Base-by-base conservation (phyloP, 2,888 invertebrate species). In the Chydorus sphaericus region DNA sequence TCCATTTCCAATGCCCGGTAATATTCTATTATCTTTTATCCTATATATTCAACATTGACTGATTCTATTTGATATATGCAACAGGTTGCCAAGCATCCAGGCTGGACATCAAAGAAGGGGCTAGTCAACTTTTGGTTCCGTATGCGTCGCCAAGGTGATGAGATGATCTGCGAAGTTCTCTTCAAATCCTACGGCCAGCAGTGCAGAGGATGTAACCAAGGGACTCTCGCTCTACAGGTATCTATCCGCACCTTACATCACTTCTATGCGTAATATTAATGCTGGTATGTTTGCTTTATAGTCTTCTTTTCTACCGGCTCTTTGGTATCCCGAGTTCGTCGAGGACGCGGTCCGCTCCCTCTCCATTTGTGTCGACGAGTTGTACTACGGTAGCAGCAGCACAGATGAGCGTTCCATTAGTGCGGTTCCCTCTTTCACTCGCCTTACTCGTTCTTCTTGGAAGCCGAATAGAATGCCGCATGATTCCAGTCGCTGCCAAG, bases 41-140 rank as follows among this genome's bases (percentile, higher is more conserved):
- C n/a, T n/a, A n/a, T n/a, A n/a, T n/a, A n/a, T n/a, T n/a, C n/a
- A n/a, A n/a, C n/a, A n/a, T n/a, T n/a, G n/a, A n/a, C n/a, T n/a
- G n/a, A n/a, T n/a, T n/a, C n/a, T n/a, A n/a, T n/a, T n/a, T n/a
- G n/a, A n/a, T n/a, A n/a, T n/a, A n/a, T n/a, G n/a, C n/a, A n/a
- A n/a, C n/a, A n/a, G n/a, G n/a, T n/a, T n/a, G n/a, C n/a, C n/a
- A n/a, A n/a, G n/a, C n/a, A n/a, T n/a, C 70, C 72, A 59, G 71
- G 71, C 2, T 73, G 73, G 73, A 73, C 73, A 3, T 71, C 71
- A 4, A 73, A 73, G 73, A 73, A 72, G 61, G 73, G 73, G 0
- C 63, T 71, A 16, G 70, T 72, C 1, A 66, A 69, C 5, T 73
- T 72, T 61, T 72, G 71, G 70, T 71, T 69, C 60, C 65, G 66